These are phyloP conservation scores for Hypotaenidia philippensis DNA, from an alignment of 2,797 vertebrate species.

Conservation along the genomic window DNA sequence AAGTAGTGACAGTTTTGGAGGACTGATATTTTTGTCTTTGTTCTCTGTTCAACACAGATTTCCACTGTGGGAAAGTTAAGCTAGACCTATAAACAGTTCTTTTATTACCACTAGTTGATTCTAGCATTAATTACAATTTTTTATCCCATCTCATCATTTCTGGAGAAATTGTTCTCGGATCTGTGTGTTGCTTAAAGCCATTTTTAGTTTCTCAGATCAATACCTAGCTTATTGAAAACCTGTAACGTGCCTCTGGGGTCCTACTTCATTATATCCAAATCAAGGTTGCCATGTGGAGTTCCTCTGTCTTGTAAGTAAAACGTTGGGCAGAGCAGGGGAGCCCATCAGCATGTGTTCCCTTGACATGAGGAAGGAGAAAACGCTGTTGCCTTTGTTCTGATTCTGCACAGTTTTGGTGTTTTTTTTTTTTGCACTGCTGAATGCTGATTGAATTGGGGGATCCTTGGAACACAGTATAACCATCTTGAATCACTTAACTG, in stretches of 20 bases:
- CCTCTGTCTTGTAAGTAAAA: slow-evolving; percentile 78
- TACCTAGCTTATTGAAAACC: slow-evolving; percentile 67
- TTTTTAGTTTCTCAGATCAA: slow-evolving; percentile 72
- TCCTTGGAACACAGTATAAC: slow-evolving; percentile 55
- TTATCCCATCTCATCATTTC: slow-evolving; percentile 53
- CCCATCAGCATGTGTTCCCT: slow-evolving; percentile 68
- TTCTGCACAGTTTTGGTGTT: slow-evolving; percentile 9
- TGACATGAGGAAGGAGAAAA: slow-evolving; percentile 54
- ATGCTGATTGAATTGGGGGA: not conserved
- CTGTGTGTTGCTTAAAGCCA: slow-evolving; percentile 62
- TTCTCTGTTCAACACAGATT: not conserved
- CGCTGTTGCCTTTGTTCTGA: slow-evolving; percentile 44
- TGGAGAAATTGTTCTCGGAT: slow-evolving; percentile 29
- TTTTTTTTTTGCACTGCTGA: slow-evolving; percentile 33
- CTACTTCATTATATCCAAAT: slow-evolving; percentile 71
- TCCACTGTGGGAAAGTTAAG: not conserved
- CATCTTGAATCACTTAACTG: not conserved
- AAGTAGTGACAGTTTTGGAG: not conserved
- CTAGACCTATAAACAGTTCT: not conserved
- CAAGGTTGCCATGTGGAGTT: slow-evolving; percentile 75
- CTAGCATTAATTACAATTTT: slow-evolving; percentile 10
- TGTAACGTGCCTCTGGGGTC: slow-evolving; percentile 68
- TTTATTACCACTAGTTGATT: not conserved
- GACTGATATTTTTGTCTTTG: not conserved
- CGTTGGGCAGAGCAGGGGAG: slow-evolving; percentile 55